Base-by-base conservation (phyloP, 2,113 vertebrate species). In the Lampris megalopsis region DNA sequence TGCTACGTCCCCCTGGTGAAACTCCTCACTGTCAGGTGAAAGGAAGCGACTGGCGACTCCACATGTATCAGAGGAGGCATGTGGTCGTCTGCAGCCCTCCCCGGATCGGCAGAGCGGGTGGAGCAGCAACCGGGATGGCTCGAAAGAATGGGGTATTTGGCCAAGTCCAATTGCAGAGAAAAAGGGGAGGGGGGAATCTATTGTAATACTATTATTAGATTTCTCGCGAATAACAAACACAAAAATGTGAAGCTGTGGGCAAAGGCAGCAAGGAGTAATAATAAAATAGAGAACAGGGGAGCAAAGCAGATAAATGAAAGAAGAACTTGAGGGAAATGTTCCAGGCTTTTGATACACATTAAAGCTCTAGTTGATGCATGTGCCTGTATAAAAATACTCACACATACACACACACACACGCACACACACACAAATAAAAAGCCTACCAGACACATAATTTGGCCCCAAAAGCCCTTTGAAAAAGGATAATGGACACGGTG, bases 401-500 rank as follows among this genome's bases (percentile, higher is more conserved):
- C 8, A 7, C 5, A 24, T 6, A 41, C 24, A 48, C 57, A 49
- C 35, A 49, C 35, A 7, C 53, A 45, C 49, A 61, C 57, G 5
- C 47, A 49, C 35, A 49, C 35, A 7, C 53, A 45, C 49, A 61
- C 6, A 68, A 10, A 10, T 13, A 59, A 9, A 53, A 36, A 74
- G 37, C 36, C 37, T 45, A 43, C 47, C 57, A 47, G 63, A 49
- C 6, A 53, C 50, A 71, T 68, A 9, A 64, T 52, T 63, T 52
- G 52, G 13, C 66, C 52, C 38, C 45, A 3, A 37, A 65, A 38
- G 63, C 70, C 47, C 38, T 79, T 62, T 57, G n/a, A 58, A 72
- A 79, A 49, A 75, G 57, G 2, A 66, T 71, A 73, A 64, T 68
- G 47, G 35, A 45, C 35, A 38, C 49, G 60, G 58, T 57, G 65